Percentiles rank a stretch among this genome's conserved stretches.
These are phyloP conservation scores for Lerista edwardsae DNA, from an alignment of 2,797 vertebrate species.

Conservation along the genomic window DNA sequence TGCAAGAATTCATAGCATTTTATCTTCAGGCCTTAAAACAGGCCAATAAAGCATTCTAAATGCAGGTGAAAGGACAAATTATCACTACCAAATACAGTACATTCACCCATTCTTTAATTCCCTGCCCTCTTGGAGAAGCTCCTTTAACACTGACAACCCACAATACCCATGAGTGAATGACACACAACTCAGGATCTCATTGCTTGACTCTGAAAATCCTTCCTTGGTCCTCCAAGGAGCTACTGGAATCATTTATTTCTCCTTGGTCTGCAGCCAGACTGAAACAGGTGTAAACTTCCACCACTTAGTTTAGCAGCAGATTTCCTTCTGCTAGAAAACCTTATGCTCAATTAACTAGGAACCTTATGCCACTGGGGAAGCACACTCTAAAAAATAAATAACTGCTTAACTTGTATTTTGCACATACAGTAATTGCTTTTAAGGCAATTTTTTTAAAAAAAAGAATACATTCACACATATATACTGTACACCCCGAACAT, in stretches of 20 bases:
- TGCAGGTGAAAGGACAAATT: background rate
- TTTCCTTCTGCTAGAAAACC: background rate
- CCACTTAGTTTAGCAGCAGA: background rate
- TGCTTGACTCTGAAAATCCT: background rate
- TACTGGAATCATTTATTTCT: background rate
- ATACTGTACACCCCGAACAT: background rate
- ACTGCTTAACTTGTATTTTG: background rate
- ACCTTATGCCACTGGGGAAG: background rate
- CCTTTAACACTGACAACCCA: background rate
- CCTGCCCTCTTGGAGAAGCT: background rate
- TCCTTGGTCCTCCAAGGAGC: background rate
- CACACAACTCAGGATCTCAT: background rate
- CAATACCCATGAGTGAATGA: background rate
- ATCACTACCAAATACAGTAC: background rate
- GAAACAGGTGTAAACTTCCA: slow-evolving; percentile 6
- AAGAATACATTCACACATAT: background rate
- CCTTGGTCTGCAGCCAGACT: slow-evolving; percentile 11
- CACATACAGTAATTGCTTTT: background rate
- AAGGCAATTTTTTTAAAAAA: background rate
- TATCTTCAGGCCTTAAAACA: too few species aligned
- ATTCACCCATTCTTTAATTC: background rate
- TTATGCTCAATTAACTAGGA: background rate
- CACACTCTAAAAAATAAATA: background rate
- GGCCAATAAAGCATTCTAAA: too few species aligned
- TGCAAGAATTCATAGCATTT: too few species aligned